Conservation (phyloP, 2,797 vertebrate species). For the Darevskia mixta region DNA sequence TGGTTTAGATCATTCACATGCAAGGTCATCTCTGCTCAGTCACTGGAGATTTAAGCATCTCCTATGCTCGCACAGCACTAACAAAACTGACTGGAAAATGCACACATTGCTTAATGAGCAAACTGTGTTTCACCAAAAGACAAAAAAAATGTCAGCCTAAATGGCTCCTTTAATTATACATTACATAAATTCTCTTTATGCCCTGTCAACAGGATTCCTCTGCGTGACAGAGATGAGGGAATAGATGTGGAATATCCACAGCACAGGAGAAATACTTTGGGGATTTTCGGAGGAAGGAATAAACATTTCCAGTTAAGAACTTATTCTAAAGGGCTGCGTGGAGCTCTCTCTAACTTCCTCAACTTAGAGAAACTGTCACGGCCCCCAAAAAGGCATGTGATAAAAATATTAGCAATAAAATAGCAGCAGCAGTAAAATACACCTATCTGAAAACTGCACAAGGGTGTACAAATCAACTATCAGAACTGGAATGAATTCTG, state of each 20-base stretch:
- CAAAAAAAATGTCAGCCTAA: conserved; percentile 25
- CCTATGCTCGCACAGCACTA: neutral
- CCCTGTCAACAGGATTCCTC: conserved; percentile 33
- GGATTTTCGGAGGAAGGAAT: neutral
- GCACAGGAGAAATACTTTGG: neutral
- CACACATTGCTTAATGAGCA: conserved; percentile 35
- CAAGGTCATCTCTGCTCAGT: conserved; percentile 29
- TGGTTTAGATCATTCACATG: conserved; percentile 13
- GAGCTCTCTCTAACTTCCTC: neutral
- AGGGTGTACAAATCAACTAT: neutral
- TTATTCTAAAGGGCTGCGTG: neutral
- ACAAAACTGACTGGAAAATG: conserved; percentile 18
- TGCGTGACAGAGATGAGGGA: conserved; percentile 8
- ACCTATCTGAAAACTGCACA: neutral
- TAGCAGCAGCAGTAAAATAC: neutral
- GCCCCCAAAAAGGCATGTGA: neutral
- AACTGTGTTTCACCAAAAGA: conserved; percentile 5
- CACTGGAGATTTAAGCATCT: conserved; percentile 19
- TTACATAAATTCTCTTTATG: conserved; percentile 42
- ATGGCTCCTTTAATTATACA: conserved; percentile 40
- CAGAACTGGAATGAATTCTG: neutral
- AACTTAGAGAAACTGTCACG: neutral
- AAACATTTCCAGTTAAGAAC: conserved; percentile 13
- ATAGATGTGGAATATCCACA: neutral
- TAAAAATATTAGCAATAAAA: neutral